A percentile compares a stretch with the other conserved stretches of the same genome.
Evolutionary conservation across 2,797 vertebrate genomes (phyloP).

Genomic region (Atherinosoma microstoma): DNA sequence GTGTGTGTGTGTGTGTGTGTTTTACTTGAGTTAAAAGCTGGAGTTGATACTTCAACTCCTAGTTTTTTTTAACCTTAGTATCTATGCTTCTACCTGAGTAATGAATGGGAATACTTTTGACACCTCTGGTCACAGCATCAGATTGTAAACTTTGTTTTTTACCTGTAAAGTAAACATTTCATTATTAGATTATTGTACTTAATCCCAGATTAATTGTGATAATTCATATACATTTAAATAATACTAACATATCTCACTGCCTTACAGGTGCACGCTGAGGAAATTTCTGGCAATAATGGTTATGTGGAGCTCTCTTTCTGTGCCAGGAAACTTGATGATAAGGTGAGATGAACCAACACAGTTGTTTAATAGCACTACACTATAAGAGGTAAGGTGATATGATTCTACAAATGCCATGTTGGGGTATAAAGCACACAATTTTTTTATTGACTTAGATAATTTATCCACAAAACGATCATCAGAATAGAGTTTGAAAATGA

Average conservation of each 20-base stretch:
- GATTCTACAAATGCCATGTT: slow-evolving; percentile 29
- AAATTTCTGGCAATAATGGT: slow-evolving; percentile 96
- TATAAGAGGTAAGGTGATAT: slow-evolving; percentile 10
- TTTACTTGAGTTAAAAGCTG: too few relatives aligned
- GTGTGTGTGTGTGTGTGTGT: too few relatives aligned
- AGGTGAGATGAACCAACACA: slow-evolving; percentile 80
- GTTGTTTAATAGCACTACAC: slow-evolving; percentile 16
- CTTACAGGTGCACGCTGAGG: slow-evolving; percentile 91
- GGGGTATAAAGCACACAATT: slow-evolving; percentile 11
- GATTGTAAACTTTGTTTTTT: neutral
- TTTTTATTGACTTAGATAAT: slow-evolving; percentile 2
- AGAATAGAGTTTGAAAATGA: neutral
- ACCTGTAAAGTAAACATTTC: slow-evolving; percentile 10
- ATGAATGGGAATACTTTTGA: too few relatives aligned
- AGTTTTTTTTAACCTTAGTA: too few relatives aligned
- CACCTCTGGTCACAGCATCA: slow-evolving; percentile 2
- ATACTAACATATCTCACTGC: slow-evolving; percentile 36
- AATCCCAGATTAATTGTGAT: neutral
- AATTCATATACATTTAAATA: slow-evolving; percentile 18
- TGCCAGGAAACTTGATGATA: slow-evolving; percentile 94
- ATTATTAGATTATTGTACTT: neutral
- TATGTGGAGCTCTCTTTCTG: slow-evolving; percentile 93
- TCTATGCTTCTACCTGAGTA: too few relatives aligned
- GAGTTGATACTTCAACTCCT: too few relatives aligned
- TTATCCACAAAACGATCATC: slow-evolving; percentile 13